Percentiles rank a stretch among this genome's conserved stretches.
Evolutionary conservation across 2,888 invertebrate species (phyloP).

Genomic region (Drosophila pseudotalamancana): DNA sequence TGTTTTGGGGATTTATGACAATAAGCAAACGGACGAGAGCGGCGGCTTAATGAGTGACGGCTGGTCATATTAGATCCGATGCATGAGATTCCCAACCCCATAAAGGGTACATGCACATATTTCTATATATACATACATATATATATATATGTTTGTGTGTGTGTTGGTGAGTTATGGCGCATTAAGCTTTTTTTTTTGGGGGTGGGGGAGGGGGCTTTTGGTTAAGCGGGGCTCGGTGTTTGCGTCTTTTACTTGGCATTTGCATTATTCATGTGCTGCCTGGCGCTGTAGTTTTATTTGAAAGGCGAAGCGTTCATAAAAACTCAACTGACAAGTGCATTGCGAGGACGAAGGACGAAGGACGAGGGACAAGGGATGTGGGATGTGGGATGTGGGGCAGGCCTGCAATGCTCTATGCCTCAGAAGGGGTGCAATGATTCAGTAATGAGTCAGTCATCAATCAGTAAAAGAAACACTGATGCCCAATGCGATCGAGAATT

Average conservation of each 20-base stretch:
- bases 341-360: constrained; percentile 26
- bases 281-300: constrained; percentile 70
- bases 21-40: constrained; percentile 49
- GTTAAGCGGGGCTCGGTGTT: constrained; percentile 10
- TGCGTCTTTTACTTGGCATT: constrained; percentile 54
- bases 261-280: constrained; percentile 70
- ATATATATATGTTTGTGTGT: constrained; percentile 22
- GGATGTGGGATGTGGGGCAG: neutral
- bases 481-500: neutral
- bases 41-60: constrained; percentile 76
- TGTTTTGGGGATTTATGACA: constrained; percentile 39
- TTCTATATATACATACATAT: neutral
- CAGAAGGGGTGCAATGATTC: neutral
- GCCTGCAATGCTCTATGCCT: constrained; percentile 39
- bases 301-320: constrained; percentile 71
- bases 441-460: constrained; percentile 3
- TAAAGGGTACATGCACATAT: neutral
- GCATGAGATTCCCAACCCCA: constrained; percentile 26
- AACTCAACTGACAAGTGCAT: constrained; percentile 68
- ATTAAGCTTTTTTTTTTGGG: constrained; percentile 48
- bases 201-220: constrained; percentile 9
- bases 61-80: constrained; percentile 73
- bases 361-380: constrained; percentile 1
- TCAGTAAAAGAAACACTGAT: neutral
- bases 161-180: constrained; percentile 64